phyloP scores from a whole-genome alignment of 2,888 invertebrate species.

The Nasonovia ribisnigri region DNA sequence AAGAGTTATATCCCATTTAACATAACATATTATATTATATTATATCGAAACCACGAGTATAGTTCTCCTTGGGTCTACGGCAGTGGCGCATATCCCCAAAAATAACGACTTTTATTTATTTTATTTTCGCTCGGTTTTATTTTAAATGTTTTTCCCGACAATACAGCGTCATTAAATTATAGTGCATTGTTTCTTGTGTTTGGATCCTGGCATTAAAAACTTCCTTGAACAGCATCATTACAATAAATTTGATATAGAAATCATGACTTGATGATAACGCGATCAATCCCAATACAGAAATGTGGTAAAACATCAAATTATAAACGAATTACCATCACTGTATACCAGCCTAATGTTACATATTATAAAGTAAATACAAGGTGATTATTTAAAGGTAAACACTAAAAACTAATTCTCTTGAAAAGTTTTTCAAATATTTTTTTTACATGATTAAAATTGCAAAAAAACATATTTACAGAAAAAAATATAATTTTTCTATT shows the following conservation, averaged over 20 bases:
- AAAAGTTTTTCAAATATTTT: background rate
- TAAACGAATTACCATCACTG: background rate
- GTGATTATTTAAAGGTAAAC: background rate
- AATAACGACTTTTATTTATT: background rate
- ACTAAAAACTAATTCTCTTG: background rate
- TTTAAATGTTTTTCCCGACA: background rate
- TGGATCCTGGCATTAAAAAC: background rate
- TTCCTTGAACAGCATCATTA: background rate
- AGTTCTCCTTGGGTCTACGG: background rate
- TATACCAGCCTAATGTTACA: background rate
- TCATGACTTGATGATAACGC: background rate
- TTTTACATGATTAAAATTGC: background rate
- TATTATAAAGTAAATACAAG: background rate
- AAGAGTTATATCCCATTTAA: background rate
- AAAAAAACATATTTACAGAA: background rate
- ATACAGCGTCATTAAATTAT: background rate
- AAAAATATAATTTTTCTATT: background rate
- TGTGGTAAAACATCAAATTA: background rate
- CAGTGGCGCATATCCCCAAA: background rate
- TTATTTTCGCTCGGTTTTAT: background rate
- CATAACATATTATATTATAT: background rate
- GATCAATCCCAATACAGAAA: background rate
- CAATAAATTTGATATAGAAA: background rate
- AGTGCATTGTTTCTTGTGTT: background rate
- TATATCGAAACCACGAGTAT: background rate